These are phyloP conservation scores for Myiotriccus ornatus DNA, from an alignment of 2,797 vertebrate genomes.

Conservation along the genomic window DNA sequence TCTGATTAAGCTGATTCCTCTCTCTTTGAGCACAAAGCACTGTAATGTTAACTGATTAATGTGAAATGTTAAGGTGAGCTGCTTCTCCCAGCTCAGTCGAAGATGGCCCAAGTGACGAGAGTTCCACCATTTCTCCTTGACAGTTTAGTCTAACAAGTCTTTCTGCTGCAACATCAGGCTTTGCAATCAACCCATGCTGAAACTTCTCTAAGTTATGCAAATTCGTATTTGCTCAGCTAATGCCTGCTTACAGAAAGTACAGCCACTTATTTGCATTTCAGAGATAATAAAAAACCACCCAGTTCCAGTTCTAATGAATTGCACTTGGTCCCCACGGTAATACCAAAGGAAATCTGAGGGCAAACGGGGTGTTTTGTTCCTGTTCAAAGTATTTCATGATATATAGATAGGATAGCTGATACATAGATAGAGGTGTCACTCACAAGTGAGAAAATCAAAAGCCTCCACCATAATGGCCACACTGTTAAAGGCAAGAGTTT, in stretches of 20 bases:
- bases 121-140: background rate
- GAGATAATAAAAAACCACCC: background rate
- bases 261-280: background rate
- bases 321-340: background rate
- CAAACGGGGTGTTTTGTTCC: background rate
- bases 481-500: background rate
- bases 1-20: background rate
- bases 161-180: background rate
- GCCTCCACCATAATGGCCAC: background rate
- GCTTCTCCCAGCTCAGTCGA: background rate
- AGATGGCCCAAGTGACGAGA: background rate
- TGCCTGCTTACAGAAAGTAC: background rate
- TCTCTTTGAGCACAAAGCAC: background rate
- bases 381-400: background rate
- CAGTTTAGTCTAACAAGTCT: background rate
- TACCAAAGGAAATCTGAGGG: background rate
- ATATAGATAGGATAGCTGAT: background rate
- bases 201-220: background rate
- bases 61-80: background rate
- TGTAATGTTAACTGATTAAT: background rate
- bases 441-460: background rate
- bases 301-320: background rate
- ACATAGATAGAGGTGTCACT: background rate
- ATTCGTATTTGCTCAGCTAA: slow-evolving; percentile 2
- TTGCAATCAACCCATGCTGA: background rate